Conservation (phyloP, 2,797 vertebrate genomes). For the Darevskia nairensis region DNA sequence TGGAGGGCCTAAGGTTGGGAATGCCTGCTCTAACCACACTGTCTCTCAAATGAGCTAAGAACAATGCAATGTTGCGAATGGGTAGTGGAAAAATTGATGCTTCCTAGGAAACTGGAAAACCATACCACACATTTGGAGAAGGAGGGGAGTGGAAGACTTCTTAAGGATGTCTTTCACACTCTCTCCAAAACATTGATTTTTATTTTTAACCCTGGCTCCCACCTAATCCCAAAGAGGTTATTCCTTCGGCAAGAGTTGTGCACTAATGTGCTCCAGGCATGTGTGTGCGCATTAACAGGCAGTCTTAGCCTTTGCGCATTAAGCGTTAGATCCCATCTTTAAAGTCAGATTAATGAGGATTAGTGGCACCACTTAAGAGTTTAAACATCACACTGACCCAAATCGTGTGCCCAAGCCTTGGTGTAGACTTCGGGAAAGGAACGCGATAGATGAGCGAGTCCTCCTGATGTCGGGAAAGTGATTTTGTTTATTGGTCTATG, state of each 20-base stretch:
- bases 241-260: conserved; percentile 54
- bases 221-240: conserved; percentile 50
- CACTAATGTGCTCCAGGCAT: conserved; percentile 70
- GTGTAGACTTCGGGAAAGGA: background rate
- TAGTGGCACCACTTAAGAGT: conserved; percentile 85
- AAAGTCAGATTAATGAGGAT: conserved; percentile 86
- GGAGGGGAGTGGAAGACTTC: background rate
- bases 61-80: too few species aligned
- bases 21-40: background rate
- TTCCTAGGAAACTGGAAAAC: background rate
- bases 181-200: conserved; percentile 21
- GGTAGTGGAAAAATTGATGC: background rate
- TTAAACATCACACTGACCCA: conserved; percentile 85
- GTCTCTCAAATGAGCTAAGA: too few species aligned
- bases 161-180: background rate
- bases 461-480: conserved; percentile 68
- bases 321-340: conserved; percentile 82
- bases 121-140: background rate
- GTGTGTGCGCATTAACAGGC: conserved; percentile 75
- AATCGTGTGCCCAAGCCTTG: conserved; percentile 70
- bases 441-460: conserved; percentile 15
- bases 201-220: conserved; percentile 55
- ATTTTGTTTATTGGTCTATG: conserved; percentile 77
- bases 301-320: conserved; percentile 75
- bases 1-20: too few species aligned